A percentile compares a stretch with the other conserved stretches of the same genome.
Conservation (phyloP, 2,888 invertebrate species). For the Mylabris sibirica region DNA sequence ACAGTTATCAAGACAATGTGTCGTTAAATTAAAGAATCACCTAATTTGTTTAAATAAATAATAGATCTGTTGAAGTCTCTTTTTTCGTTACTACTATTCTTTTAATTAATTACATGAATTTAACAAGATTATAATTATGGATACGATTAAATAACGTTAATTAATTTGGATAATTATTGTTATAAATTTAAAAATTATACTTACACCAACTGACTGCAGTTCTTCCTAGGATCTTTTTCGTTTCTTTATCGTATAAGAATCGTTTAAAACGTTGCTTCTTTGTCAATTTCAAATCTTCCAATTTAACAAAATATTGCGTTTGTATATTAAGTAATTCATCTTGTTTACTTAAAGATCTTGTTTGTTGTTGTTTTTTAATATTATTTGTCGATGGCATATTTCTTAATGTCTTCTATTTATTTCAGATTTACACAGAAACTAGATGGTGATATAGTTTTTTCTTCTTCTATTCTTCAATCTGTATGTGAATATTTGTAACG, state of each 20-base stretch:
- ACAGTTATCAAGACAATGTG: slow-evolving; percentile 19
- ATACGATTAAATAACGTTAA: background rate
- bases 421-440: background rate
- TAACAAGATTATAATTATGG: too few species aligned
- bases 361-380: slow-evolving; percentile 40
- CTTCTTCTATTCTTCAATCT: too few species aligned
- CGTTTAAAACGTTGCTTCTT: slow-evolving; percentile 68
- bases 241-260: slow-evolving; percentile 81
- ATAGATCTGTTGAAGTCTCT: slow-evolving; percentile 15
- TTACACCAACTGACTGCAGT: slow-evolving; percentile 86
- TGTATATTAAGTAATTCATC: slow-evolving; percentile 57
- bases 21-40: slow-evolving; percentile 38
- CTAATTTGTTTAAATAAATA: slow-evolving; percentile 30
- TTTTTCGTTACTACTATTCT: too few species aligned
- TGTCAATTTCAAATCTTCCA: slow-evolving; percentile 68
- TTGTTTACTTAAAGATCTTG: slow-evolving; percentile 54
- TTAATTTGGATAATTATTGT: background rate
- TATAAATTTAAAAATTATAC: slow-evolving; percentile 57
- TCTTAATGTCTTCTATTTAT: background rate
- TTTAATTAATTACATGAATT: too few species aligned
- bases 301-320: slow-evolving; percentile 69
- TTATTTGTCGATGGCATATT: slow-evolving; percentile 40
- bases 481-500: background rate
- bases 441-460: background rate
- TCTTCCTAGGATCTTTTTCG: slow-evolving; percentile 77